Base-by-base conservation (phyloP, 2,113 vertebrate species). In the Danionella cerebrum region DNA sequence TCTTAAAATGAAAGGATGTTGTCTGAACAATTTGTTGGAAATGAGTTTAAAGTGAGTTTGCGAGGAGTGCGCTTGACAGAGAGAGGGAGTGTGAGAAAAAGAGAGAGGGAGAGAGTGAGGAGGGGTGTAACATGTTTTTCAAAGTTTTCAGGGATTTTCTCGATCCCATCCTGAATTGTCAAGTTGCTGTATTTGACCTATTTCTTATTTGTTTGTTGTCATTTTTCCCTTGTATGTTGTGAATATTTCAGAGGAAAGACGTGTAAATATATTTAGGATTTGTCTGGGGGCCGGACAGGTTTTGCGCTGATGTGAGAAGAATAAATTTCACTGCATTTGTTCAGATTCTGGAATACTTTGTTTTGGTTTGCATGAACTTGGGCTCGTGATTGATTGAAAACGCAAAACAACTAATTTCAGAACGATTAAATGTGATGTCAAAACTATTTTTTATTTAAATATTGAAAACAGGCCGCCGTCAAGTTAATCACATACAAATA, bases 181-280 rank as follows among this genome's bases (percentile, higher is more conserved):
- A 91, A 84, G 80, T 86, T 84, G 74, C 79, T 92, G 90, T 90
- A 83, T 84, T 84, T 84, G 80, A 76, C 65, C 72, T 57, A 76
- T 84, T 87, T 82, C 69, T 79, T 71, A 89, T 83, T 69, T 89
- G 90, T 90, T 89, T 86, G 90, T 84, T 83, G 86, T 83, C 91
- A 89, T 29, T 89, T 91, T 88, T 86, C 79, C 27, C 51, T 82
- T 96, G 93, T 96, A 92, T 87, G 94, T 90, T 91, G 92, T 95
- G 90, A 90, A 89, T 87, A 89, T 84, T 85, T 85, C 84, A 85
- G 87, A 74, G 87, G 70, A 74, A 62, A 77, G 78, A 83, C 87
- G 80, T 86, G 81, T 93, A 94, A 63, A 95, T 93, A 92, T 85
- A 90, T 89, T 84, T 75, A 54, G 71, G 89, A 90, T 88, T 84